These are phyloP conservation scores for Apostichopus japonicus DNA, from an alignment of 35 echinoderm and acorn worm species.

Conservation along the genomic window DNA sequence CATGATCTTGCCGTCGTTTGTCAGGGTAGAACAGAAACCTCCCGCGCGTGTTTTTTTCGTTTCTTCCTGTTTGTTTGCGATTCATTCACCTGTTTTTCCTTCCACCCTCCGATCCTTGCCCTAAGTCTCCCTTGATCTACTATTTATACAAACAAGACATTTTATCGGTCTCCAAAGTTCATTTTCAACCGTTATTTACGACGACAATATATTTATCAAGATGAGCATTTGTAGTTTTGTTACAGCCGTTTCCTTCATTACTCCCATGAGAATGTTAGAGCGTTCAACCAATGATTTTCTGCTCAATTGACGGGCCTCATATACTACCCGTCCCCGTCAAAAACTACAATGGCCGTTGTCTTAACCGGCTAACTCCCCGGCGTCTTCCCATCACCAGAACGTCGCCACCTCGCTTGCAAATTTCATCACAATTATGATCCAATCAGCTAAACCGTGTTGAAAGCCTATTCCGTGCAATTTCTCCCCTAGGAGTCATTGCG, in stretches of 20 bases:
- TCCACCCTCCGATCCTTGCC: not conserved
- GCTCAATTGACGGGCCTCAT: constrained; percentile 46
- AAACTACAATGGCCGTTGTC: not conserved
- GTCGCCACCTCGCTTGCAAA: constrained; percentile 63
- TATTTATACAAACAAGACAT: constrained; percentile 57
- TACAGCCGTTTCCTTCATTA: constrained; percentile 46
- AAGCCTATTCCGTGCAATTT: constrained; percentile 56
- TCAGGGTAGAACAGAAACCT: constrained; percentile 22
- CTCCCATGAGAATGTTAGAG: constrained; percentile 2
- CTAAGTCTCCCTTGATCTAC: not conserved
- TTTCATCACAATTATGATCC: constrained; percentile 65
- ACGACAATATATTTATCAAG: constrained; percentile 27
- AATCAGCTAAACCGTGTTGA: constrained; percentile 56
- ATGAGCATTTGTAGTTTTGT: constrained; percentile 55
- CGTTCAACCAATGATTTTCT: constrained; percentile 41
- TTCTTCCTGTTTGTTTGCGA: constrained; percentile 35
- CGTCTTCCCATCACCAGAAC: constrained; percentile 43
- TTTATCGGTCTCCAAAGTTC: constrained; percentile 52
- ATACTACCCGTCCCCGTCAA: not conserved
- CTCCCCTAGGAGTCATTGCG: constrained; percentile 40
- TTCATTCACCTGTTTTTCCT: constrained; percentile 42
- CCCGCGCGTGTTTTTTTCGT: constrained; percentile 27
- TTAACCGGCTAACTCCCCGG: constrained; percentile 34
- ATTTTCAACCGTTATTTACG: constrained; percentile 25
- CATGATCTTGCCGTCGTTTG: constrained; percentile 7